A percentile compares a stretch with the other conserved stretches of the same genome.
Evolutionary conservation across 1,140 invertebrate species (phyloP).

Genomic region (Hermetia illucens): DNA sequence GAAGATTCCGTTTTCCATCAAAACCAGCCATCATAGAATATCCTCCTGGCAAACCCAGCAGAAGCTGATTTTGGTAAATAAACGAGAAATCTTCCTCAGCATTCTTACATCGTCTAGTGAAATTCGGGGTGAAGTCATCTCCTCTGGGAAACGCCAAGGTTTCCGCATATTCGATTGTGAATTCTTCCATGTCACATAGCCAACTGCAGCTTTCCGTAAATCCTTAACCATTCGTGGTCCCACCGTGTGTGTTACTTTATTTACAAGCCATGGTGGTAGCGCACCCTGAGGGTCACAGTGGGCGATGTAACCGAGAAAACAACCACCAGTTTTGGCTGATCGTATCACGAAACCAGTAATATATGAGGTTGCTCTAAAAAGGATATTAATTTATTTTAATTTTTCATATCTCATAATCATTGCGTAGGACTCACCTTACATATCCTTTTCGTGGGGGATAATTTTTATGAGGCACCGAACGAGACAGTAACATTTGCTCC

Average conservation of each 20-base stretch:
- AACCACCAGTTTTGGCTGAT: constrained; percentile 35
- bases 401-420: not conserved
- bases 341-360: constrained; percentile 50
- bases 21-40: no score
- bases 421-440: constrained; percentile 43
- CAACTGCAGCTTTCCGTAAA: constrained; percentile 63
- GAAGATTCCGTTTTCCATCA: no score
- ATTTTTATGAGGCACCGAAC: constrained; percentile 76
- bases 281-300: constrained; percentile 80
- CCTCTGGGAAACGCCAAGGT: constrained; percentile 78
- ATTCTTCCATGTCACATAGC: constrained; percentile 65
- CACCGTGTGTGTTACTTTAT: constrained; percentile 74
- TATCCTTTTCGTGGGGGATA: constrained; percentile 68
- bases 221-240: constrained; percentile 72
- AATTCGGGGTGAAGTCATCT: constrained; percentile 53
- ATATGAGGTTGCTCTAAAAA: constrained; percentile 44
- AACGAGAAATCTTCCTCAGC: no score
- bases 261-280: constrained; percentile 77
- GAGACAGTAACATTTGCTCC: constrained; percentile 78
- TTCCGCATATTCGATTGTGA: constrained; percentile 56
- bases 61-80: no score
- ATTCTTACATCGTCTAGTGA: constrained; percentile 50
- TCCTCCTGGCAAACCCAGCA: no score
- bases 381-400: not conserved
- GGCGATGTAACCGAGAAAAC: constrained; percentile 69